Percentiles rank a stretch among this genome's conserved stretches.
Evolutionary conservation across 1,140 invertebrate genomes (phyloP).

Genomic region (Gonatopus flavifemur): DNA sequence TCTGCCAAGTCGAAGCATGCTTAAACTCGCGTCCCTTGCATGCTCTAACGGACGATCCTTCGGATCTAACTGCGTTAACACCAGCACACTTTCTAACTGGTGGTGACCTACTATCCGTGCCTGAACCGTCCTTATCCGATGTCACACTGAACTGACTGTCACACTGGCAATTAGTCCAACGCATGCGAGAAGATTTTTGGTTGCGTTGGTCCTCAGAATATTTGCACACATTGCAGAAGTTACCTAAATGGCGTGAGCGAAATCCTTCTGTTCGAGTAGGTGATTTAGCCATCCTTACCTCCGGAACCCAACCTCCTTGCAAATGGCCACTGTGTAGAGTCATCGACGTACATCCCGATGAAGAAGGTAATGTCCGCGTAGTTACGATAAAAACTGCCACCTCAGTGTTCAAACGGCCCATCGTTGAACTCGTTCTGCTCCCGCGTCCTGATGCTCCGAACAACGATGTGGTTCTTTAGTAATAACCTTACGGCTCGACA

Average conservation of each 20-base stretch:
- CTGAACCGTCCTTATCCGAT: constrained; percentile 18
- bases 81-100: constrained; percentile 46
- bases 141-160: constrained; percentile 9
- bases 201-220: constrained; percentile 24
- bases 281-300: background rate
- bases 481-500: background rate
- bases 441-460: background rate
- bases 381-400: too few species aligned
- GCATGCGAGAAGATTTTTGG: constrained; percentile 33
- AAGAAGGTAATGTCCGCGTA: background rate
- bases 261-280: background rate
- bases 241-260: constrained; percentile 27
- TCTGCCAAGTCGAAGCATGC: too few species aligned
- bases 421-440: background rate
- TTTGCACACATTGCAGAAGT: constrained; percentile 26
- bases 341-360: constrained; percentile 1
- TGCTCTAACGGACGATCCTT: constrained; percentile 21
- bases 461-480: too few species aligned
- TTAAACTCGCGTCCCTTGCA: too few species aligned
- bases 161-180: constrained; percentile 27
- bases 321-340: background rate
- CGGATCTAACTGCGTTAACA: constrained; percentile 26
- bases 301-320: background rate
- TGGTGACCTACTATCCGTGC: constrained; percentile 14
- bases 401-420: background rate